Evolutionary conservation across 2,888 invertebrate species (phyloP).

Genomic region (Scrobipalpa atriplicella): DNA sequence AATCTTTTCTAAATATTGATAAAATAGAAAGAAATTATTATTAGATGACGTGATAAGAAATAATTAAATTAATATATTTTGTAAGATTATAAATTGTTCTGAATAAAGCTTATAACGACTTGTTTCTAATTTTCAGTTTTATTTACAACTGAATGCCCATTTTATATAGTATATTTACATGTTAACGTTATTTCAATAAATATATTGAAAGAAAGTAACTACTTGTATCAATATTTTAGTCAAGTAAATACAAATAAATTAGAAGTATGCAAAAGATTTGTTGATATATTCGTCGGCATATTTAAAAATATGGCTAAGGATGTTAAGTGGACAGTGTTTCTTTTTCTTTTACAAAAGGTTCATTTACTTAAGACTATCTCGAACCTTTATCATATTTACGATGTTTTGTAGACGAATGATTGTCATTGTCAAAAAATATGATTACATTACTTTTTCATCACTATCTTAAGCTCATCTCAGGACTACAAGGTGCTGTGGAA

Average conservation of each 20-base stretch:
- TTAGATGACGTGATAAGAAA: too few relatives aligned
- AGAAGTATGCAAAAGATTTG: slow-evolving; percentile 46
- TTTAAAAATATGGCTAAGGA: slow-evolving; percentile 64
- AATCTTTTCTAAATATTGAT: slow-evolving; percentile 39
- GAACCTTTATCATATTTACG: slow-evolving; percentile 52
- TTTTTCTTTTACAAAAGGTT: slow-evolving; percentile 51
- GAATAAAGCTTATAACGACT: too few relatives aligned
- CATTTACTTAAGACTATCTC: slow-evolving; percentile 55
- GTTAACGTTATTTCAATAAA: too few relatives aligned
- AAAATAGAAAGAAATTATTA: neutral
- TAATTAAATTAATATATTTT: too few relatives aligned
- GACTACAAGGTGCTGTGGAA: neutral
- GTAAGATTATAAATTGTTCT: too few relatives aligned
- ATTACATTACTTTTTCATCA: neutral
- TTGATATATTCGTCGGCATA: slow-evolving; percentile 46
- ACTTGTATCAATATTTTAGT: too few relatives aligned
- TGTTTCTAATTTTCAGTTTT: too few relatives aligned
- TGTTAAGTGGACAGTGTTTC: slow-evolving; percentile 77
- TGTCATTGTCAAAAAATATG: neutral
- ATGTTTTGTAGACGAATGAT: slow-evolving; percentile 1
- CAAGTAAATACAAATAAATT: neutral
- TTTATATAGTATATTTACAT: too few relatives aligned
- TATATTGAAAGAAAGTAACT: too few relatives aligned
- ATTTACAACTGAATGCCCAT: too few relatives aligned
- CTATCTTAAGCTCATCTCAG: neutral